phyloP scores from a whole-genome alignment of 2,888 invertebrate species.

The Leptothorax acervorum region DNA sequence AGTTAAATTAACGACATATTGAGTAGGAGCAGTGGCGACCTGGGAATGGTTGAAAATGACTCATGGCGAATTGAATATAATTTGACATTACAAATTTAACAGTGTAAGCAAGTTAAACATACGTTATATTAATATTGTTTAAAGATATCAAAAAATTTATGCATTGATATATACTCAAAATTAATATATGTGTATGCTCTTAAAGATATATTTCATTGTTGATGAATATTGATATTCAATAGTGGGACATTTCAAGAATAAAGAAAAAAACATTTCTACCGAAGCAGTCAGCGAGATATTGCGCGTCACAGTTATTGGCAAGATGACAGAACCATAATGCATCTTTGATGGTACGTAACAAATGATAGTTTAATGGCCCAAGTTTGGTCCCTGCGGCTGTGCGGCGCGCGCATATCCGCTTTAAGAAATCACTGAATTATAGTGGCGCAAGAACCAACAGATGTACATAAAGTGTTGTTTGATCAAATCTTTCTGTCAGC shows the following conservation, averaged over 20 bases:
- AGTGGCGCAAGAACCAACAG: neutral
- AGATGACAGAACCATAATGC: constrained; percentile 9
- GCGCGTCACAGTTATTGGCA: constrained; percentile 1
- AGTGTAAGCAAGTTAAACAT: neutral
- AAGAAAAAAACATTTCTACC: constrained; percentile 7
- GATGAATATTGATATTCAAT: neutral
- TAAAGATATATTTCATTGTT: neutral
- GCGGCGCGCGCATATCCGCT: neutral
- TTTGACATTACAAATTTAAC: too few species aligned
- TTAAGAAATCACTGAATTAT: constrained; percentile 14
- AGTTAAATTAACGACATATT: too few species aligned
- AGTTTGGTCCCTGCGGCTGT: neutral
- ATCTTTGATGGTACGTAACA: constrained; percentile 40
- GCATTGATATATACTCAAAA: neutral
- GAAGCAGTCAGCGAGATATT: constrained; percentile 2
- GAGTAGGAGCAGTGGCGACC: too few species aligned
- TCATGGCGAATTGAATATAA: too few species aligned
- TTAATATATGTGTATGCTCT: neutral
- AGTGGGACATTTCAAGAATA: neutral
- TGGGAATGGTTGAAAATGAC: too few species aligned
- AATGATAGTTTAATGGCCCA: constrained; percentile 37
- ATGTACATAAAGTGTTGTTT: constrained; percentile 8
- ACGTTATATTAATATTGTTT: neutral
- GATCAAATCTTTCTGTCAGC: constrained; percentile 17
- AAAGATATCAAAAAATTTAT: constrained; percentile 14